phyloP scores from a whole-genome alignment of 2,797 vertebrate species.

The Phylloscopus collybita region DNA sequence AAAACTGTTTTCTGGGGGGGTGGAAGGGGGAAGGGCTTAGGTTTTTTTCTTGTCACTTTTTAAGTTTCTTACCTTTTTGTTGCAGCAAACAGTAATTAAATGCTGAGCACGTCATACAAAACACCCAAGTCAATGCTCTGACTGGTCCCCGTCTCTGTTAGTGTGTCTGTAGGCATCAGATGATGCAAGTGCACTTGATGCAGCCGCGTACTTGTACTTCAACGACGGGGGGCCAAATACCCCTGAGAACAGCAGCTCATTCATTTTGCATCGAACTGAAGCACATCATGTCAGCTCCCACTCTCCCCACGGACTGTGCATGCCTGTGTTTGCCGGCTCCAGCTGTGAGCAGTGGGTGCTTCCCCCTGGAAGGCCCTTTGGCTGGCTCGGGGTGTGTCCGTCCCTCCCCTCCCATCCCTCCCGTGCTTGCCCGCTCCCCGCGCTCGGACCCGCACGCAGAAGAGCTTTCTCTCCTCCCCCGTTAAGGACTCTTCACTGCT shows the following conservation, averaged over 20 bases:
- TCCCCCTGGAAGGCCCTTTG: not conserved
- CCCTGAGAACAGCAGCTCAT: constrained; percentile 72
- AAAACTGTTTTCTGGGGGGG: not conserved
- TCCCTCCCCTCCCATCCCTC: not conserved
- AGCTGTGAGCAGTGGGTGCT: constrained; percentile 1
- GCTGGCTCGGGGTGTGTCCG: not conserved
- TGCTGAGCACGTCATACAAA: constrained; percentile 38
- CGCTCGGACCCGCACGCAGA: not conserved
- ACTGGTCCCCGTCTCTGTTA: not conserved
- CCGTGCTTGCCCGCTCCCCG: fast-evolving
- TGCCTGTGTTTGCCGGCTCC: not conserved
- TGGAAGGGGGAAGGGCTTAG: not conserved
- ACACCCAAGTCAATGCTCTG: constrained; percentile 43
- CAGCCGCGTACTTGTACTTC: constrained; percentile 66
- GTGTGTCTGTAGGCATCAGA: constrained; percentile 50
- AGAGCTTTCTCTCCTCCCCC: not conserved
- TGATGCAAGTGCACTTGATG: constrained; percentile 66
- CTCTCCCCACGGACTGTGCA: not conserved
- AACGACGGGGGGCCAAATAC: not conserved
- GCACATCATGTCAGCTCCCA: constrained; percentile 23
- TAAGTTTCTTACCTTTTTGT: constrained; percentile 70
- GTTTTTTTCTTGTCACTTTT: not conserved
- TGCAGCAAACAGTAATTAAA: constrained; percentile 35
- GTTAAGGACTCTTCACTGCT: not conserved
- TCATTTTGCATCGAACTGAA: constrained; percentile 73